Conservation (phyloP, 2,888 invertebrate species). For the Trissolcus japonicus region DNA sequence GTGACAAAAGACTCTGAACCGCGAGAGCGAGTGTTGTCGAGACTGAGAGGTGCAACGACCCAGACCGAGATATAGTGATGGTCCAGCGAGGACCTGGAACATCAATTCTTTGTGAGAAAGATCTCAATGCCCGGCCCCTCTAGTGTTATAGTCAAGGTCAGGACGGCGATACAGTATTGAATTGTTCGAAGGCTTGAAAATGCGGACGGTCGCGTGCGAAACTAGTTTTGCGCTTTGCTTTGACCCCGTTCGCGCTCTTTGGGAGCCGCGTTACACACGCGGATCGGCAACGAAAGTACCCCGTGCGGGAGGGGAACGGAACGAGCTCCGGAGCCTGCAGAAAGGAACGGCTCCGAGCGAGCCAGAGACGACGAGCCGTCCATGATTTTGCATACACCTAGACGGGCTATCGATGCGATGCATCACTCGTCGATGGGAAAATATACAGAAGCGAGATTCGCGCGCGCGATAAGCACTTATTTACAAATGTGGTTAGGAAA, state of each 20-base stretch:
- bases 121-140: too few species aligned
- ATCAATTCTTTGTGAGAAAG: too few species aligned
- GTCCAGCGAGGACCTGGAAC: too few species aligned
- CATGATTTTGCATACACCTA: constrained; percentile 55
- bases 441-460: constrained; percentile 54
- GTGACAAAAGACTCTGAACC: constrained; percentile 41
- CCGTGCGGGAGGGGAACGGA: constrained; percentile 24
- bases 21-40: neutral
- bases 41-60: too few species aligned
- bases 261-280: constrained; percentile 32
- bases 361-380: constrained; percentile 33
- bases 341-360: constrained; percentile 17
- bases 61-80: too few species aligned
- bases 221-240: constrained; percentile 56
- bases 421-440: constrained; percentile 57
- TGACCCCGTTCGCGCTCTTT: constrained; percentile 43
- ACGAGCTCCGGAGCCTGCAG: constrained; percentile 22
- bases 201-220: constrained; percentile 50
- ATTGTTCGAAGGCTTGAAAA: constrained; percentile 31
- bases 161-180: neutral
- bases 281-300: constrained; percentile 34
- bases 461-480: constrained; percentile 52
- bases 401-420: constrained; percentile 54
- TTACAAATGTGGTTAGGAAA: constrained; percentile 50
- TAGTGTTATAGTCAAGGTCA: too few species aligned